Evolutionary conservation across 2,888 invertebrate species (phyloP).

Genomic region (Ophion obscuratus): DNA sequence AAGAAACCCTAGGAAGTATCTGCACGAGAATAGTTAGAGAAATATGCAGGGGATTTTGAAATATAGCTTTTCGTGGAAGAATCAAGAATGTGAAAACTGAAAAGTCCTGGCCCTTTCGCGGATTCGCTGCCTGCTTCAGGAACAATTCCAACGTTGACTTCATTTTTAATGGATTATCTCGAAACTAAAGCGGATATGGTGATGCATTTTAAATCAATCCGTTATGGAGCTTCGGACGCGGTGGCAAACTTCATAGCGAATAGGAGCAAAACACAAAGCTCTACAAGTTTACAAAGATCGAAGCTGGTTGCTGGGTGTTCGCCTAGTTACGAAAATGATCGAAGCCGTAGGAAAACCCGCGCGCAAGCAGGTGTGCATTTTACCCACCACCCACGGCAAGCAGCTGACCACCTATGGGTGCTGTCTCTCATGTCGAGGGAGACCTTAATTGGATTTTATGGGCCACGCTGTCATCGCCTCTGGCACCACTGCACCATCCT

Average conservation of each 20-base stretch:
- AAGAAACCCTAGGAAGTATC: too few relatives aligned
- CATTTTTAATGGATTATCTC: too few relatives aligned
- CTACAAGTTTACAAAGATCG: constrained; percentile 54
- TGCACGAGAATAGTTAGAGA: too few relatives aligned
- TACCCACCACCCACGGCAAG: constrained; percentile 29
- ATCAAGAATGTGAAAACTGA: too few relatives aligned
- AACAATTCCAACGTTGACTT: too few relatives aligned
- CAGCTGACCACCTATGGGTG: constrained; percentile 54
- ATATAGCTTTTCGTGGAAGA: too few relatives aligned
- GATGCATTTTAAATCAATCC: not conserved
- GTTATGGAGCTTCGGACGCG: not conserved
- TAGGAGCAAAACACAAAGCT: constrained; percentile 27
- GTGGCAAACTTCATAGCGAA: constrained; percentile 1
- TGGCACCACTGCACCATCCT: constrained; percentile 12
- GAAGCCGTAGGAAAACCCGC: constrained; percentile 58
- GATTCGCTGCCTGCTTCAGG: too few relatives aligned
- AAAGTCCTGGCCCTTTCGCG: too few relatives aligned
- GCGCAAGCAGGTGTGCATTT: constrained; percentile 38
- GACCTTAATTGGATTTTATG: constrained; percentile 65
- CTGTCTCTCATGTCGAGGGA: constrained; percentile 48
- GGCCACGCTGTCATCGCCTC: constrained; percentile 62
- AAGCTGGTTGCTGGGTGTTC: constrained; percentile 45
- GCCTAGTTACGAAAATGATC: constrained; percentile 66
- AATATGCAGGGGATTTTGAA: too few relatives aligned
- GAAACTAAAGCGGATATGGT: too few relatives aligned